phyloP scores from a whole-genome alignment of 2,797 vertebrate species.

The Sebastes vulpes region DNA sequence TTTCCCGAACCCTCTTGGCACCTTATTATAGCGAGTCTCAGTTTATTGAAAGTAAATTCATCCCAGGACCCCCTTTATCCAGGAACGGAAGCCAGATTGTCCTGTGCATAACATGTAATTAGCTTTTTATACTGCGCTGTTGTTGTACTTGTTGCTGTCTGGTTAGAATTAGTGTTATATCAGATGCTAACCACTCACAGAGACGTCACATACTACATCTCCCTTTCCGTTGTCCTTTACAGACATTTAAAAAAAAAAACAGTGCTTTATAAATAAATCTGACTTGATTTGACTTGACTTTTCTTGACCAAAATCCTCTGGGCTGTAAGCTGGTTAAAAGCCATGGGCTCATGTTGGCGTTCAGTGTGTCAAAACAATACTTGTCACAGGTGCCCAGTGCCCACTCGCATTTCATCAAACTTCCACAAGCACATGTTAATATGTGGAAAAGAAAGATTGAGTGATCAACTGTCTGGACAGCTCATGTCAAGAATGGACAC shows the following conservation, averaged over 20 bases:
- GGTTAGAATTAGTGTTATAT: slow-evolving; percentile 18
- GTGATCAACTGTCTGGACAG: slow-evolving; percentile 7
- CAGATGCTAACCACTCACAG: not conserved
- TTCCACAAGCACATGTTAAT: slow-evolving; percentile 25
- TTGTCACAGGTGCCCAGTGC: slow-evolving; percentile 58
- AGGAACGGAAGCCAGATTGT: slow-evolving; percentile 20
- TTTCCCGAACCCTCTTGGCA: slow-evolving; percentile 69
- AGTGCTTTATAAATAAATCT: slow-evolving; percentile 31
- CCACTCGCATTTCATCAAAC: slow-evolving; percentile 45
- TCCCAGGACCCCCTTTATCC: slow-evolving; percentile 20
- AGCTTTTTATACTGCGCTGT: slow-evolving; percentile 27
- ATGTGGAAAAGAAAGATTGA: not conserved
- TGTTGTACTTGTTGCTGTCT: slow-evolving; percentile 13
- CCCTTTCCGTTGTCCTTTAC: not conserved
- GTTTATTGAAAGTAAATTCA: slow-evolving; percentile 58
- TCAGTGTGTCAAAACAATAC: slow-evolving; percentile 48
- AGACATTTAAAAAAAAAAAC: not conserved
- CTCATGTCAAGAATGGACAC: not conserved
- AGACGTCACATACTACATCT: not conserved
- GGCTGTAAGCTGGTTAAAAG: slow-evolving; percentile 42
- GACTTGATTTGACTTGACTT: slow-evolving; percentile 55
- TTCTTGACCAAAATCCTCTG: slow-evolving; percentile 42
- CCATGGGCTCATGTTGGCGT: slow-evolving; percentile 41
- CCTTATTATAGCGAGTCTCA: slow-evolving; percentile 47
- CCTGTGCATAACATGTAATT: slow-evolving; percentile 44